phyloP scores from a whole-genome alignment of 2,888 invertebrate species.

The Alloscopus bannaensis region DNA sequence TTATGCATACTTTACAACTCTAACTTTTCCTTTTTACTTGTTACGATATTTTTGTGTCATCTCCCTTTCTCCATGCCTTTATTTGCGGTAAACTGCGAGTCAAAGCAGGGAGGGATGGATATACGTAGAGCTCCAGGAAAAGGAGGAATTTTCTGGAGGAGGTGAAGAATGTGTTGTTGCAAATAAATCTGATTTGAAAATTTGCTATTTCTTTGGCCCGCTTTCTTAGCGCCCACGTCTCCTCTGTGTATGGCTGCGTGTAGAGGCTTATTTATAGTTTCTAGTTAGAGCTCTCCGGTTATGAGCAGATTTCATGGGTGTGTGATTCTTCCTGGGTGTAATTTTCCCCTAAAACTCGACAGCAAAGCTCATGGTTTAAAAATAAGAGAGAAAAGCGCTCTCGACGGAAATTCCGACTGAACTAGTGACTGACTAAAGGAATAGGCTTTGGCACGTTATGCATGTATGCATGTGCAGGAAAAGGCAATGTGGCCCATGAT shows the following conservation, averaged over 20 bases:
- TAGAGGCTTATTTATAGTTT: too few species aligned
- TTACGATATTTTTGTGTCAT: conserved; percentile 11
- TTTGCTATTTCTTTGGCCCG: conserved; percentile 29
- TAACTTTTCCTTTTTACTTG: conserved; percentile 6
- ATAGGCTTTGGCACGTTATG: conserved; percentile 4
- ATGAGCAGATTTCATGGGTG: neutral
- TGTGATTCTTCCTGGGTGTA: neutral
- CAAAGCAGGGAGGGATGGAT: neutral
- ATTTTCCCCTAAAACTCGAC: conserved; percentile 14
- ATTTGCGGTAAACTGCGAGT: conserved; percentile 14
- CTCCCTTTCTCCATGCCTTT: conserved; percentile 9
- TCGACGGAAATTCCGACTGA: conserved; percentile 8
- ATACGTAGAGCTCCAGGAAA: neutral
- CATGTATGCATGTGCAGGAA: neutral
- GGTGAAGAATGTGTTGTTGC: conserved; percentile 29
- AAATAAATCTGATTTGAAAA: conserved; percentile 51
- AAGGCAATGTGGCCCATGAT: neutral
- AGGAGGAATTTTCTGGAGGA: conserved; percentile 18
- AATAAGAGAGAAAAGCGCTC: conserved; percentile 3
- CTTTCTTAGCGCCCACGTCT: too few species aligned
- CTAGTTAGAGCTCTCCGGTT: neutral
- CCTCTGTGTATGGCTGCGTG: too few species aligned
- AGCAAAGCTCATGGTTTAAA: neutral
- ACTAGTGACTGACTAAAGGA: conserved; percentile 35
- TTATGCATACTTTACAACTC: conserved; percentile 46